These are phyloP conservation scores for Ceratotherium simum DNA, from an alignment of 2,113 vertebrate species.

Conservation along the genomic window DNA sequence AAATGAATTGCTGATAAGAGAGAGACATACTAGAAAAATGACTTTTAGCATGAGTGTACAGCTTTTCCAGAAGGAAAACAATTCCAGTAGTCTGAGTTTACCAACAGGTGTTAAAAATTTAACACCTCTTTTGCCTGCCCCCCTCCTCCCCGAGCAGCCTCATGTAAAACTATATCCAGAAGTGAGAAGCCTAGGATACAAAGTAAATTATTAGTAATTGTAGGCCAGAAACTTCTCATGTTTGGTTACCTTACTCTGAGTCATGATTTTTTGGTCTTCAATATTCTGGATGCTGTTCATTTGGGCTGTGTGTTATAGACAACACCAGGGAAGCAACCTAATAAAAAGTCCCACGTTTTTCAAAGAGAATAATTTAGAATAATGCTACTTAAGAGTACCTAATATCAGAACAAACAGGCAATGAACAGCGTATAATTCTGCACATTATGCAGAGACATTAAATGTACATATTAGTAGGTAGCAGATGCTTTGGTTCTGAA, in stretches of 20 bases:
- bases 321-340: slow-evolving; percentile 41
- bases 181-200: neutral
- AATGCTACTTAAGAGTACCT: slow-evolving; percentile 71
- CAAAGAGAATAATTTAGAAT: slow-evolving; percentile 76
- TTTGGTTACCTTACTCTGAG: neutral
- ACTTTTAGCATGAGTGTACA: slow-evolving; percentile 12
- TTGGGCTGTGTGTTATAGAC: slow-evolving; percentile 9
- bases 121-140: neutral
- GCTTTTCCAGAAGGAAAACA: neutral
- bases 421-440: slow-evolving; percentile 82
- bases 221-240: neutral
- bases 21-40: neutral
- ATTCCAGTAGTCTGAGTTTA: neutral
- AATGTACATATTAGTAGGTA: slow-evolving; percentile 86
- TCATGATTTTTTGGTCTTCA: neutral
- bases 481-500: slow-evolving; percentile 86
- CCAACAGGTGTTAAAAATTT: neutral
- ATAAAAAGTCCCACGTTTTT: slow-evolving; percentile 76
- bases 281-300: neutral
- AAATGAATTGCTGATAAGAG: slow-evolving; percentile 17
- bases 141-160: neutral
- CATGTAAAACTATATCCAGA: slow-evolving; percentile 12
- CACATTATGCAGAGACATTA: slow-evolving; percentile 81
- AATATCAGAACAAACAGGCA: slow-evolving; percentile 84
- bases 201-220: slow-evolving; percentile 62